A percentile compares a stretch with the other conserved stretches of the same genome.
Conservation (phyloP, 2,888 invertebrate species). For the Oscheius onirici region DNA sequence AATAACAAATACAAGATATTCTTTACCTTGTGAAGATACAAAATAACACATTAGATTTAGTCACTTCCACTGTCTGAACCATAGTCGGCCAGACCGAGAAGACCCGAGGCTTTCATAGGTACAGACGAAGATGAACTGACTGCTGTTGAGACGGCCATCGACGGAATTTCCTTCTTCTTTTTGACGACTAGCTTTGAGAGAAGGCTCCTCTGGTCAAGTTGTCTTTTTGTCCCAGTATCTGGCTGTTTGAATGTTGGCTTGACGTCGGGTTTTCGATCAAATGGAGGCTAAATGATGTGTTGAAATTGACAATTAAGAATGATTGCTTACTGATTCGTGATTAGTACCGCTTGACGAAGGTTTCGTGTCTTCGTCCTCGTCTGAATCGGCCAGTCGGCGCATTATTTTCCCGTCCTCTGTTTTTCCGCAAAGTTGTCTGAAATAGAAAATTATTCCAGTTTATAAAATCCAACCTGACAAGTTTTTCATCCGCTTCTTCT, state of each 20-base stretch:
- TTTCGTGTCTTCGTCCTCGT: constrained; percentile 39
- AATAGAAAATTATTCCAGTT: constrained; percentile 73
- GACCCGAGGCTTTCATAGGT: constrained; percentile 19
- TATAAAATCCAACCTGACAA: constrained; percentile 73
- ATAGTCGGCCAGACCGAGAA: constrained; percentile 41
- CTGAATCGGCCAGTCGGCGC: constrained; percentile 51
- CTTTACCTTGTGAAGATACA: background rate
- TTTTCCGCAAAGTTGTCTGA: constrained; percentile 11
- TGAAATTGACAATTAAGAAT: background rate
- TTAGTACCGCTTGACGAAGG: background rate
- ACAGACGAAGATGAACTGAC: too few relatives aligned
- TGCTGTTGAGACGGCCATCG: background rate
- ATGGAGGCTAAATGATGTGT: background rate
- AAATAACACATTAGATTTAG: background rate
- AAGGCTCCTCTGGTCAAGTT: constrained; percentile 45
- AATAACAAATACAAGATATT: background rate
- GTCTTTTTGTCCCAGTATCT: constrained; percentile 26
- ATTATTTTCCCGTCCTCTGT: constrained; percentile 49
- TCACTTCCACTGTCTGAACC: constrained; percentile 37
- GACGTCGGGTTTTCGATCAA: constrained; percentile 21
- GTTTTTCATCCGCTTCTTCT: constrained; percentile 81
- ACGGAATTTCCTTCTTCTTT: constrained; percentile 48
- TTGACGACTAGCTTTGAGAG: constrained; percentile 47
- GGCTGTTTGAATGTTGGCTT: constrained; percentile 17
- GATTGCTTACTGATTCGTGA: background rate